Evolutionary conservation across 2,888 invertebrate species (phyloP).

Genomic region (Gisinianus flammeolus): DNA sequence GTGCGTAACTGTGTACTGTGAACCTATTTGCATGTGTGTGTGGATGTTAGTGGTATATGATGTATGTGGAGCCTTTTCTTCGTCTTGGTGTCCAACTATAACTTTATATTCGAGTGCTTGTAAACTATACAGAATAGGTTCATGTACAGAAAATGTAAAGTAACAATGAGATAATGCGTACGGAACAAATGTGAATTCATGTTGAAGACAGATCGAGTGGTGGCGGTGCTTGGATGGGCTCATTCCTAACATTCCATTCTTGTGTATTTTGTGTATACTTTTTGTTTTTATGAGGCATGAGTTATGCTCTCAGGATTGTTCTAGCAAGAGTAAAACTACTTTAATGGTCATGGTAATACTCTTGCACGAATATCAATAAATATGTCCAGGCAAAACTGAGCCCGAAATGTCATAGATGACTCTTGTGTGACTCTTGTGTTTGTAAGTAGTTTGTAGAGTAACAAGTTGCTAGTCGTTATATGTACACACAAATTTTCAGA

Average conservation of each 20-base stretch:
- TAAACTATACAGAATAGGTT: background rate
- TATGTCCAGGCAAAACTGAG: background rate
- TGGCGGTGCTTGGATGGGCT: background rate
- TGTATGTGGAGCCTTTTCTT: slow-evolving; percentile 9
- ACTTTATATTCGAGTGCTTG: background rate
- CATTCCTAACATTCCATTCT: slow-evolving; percentile 26
- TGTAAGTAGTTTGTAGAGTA: background rate
- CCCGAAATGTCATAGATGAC: background rate
- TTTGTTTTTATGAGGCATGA: slow-evolving; percentile 18
- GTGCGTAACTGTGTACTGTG: too few relatives aligned
- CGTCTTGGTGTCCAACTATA: background rate
- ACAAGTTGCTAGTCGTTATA: background rate
- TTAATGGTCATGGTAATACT: background rate
- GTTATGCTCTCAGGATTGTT: background rate
- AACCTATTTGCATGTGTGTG: too few relatives aligned
- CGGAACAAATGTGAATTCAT: background rate
- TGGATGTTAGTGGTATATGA: slow-evolving; percentile 5
- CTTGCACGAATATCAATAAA: background rate
- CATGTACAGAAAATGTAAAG: background rate
- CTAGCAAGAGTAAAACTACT: background rate
- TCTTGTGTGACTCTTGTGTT: background rate
- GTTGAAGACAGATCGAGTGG: background rate
- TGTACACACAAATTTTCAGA: background rate
- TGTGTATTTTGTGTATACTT: background rate
- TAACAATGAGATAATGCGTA: background rate